Evolutionary conservation across 2,888 invertebrate genomes (phyloP).

Genomic region (Trachelus stipa): DNA sequence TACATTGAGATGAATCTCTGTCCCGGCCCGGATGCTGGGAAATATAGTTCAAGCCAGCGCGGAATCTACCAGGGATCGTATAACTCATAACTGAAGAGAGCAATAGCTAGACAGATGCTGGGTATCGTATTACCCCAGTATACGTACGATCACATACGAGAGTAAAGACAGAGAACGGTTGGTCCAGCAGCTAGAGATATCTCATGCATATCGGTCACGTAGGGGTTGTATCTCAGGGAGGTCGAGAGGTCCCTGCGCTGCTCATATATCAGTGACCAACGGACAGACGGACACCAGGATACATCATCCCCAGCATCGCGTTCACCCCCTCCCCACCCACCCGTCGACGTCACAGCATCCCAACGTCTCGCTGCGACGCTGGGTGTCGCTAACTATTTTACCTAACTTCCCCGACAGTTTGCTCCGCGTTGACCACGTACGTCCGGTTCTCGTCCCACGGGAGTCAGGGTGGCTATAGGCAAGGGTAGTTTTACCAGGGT

Average conservation of each 20-base stretch:
- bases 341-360: slow-evolving; percentile 26
- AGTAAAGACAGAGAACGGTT: slow-evolving; percentile 2
- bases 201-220: slow-evolving; percentile 61
- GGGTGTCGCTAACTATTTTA: slow-evolving; percentile 67
- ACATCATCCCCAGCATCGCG: slow-evolving; percentile 28
- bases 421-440: slow-evolving; percentile 66
- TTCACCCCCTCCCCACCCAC: slow-evolving; percentile 14
- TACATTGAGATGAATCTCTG: background rate
- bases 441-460: slow-evolving; percentile 61
- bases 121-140: background rate
- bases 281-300: slow-evolving; percentile 46
- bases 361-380: slow-evolving; percentile 24
- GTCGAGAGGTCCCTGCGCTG: slow-evolving; percentile 49
- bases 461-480: slow-evolving; percentile 30
- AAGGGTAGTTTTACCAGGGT: slow-evolving; percentile 54
- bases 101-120: background rate
- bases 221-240: slow-evolving; percentile 54
- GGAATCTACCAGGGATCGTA: background rate
- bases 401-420: slow-evolving; percentile 67
- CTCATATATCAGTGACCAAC: slow-evolving; percentile 60
- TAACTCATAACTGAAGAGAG: background rate
- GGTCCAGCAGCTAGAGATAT: slow-evolving; percentile 20
- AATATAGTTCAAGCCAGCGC: background rate
- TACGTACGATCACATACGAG: background rate
- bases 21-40: background rate